Evolutionary conservation across 2,113 vertebrate genomes (phyloP).

Genomic region (Mesocricetus auratus): DNA sequence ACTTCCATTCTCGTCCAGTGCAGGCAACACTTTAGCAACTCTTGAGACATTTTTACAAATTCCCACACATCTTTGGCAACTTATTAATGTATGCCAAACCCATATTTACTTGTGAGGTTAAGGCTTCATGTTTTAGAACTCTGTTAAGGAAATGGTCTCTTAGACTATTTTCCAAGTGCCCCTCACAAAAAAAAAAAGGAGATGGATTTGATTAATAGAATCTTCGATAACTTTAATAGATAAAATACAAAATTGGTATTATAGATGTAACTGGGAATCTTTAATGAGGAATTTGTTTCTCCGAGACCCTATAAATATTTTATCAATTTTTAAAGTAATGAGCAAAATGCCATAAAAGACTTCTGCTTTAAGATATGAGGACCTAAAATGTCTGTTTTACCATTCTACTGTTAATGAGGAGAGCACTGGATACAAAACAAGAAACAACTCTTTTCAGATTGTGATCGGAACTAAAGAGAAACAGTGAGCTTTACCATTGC

Average conservation of each 20-base stretch:
- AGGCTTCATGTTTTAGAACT: slow-evolving; percentile 26
- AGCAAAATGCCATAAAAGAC: slow-evolving; percentile 27
- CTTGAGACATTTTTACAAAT: slow-evolving; percentile 40
- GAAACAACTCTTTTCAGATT: slow-evolving; percentile 26
- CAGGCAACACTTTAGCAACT: slow-evolving; percentile 34
- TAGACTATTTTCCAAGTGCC: slow-evolving; percentile 44
- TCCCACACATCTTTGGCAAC: slow-evolving; percentile 15
- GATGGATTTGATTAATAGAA: background rate
- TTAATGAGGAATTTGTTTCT: background rate
- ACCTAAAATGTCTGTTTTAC: background rate
- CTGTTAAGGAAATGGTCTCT: background rate
- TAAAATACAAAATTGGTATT: slow-evolving; percentile 40
- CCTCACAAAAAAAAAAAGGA: background rate
- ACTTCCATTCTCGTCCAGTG: slow-evolving; percentile 32
- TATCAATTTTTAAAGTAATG: background rate
- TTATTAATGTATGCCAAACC: slow-evolving; percentile 30
- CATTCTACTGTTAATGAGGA: slow-evolving; percentile 5
- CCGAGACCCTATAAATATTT: background rate
- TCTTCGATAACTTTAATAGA: background rate
- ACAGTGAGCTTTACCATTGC: background rate
- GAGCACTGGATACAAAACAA: background rate
- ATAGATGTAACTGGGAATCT: background rate
- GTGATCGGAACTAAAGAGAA: background rate
- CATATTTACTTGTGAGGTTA: background rate
- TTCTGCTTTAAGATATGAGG: background rate